Conservation (phyloP, 2,113 vertebrate genomes). For the Brachyistius frenatus region DNA sequence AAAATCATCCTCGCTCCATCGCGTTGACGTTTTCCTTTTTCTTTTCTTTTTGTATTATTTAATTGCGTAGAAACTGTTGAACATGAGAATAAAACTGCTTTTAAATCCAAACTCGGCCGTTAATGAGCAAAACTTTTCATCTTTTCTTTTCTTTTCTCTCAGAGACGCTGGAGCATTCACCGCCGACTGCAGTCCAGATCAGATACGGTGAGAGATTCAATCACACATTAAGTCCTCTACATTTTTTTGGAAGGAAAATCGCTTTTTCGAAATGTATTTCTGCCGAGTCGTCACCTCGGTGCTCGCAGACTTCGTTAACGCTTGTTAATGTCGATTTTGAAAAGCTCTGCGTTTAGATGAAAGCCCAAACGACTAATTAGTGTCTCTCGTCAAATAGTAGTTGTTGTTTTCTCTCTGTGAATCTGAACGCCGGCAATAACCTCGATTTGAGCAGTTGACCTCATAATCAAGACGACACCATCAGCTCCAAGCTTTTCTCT, state of each 20-base stretch:
- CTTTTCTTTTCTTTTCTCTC: slow-evolving; percentile 4
- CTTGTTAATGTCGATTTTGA: too few species aligned
- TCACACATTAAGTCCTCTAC: background rate
- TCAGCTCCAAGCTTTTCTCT: too few species aligned
- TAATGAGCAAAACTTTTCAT: slow-evolving; percentile 18
- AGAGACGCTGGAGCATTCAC: slow-evolving; percentile 70
- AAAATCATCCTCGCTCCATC: too few species aligned
- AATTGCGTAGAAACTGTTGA: too few species aligned
- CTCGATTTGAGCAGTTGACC: background rate
- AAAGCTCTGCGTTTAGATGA: too few species aligned
- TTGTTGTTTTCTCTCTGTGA: background rate
- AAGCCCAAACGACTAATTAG: background rate
- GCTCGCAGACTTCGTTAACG: too few species aligned
- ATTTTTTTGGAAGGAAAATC: background rate
- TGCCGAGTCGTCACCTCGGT: too few species aligned
- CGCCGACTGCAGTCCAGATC: slow-evolving; percentile 74
- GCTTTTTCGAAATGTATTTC: background rate
- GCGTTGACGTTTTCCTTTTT: too few species aligned
- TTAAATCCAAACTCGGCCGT: background rate
- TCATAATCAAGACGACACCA: background rate
- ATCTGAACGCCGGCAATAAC: background rate
- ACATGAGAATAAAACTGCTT: too few species aligned
- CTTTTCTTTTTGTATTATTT: too few species aligned
- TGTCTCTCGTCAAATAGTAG: too few species aligned
- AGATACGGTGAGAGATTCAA: slow-evolving; percentile 76